Percentiles rank a stretch among this genome's conserved stretches.
phyloP scores from a whole-genome alignment of 2,113 vertebrate species.

The Holacanthus passer region DNA sequence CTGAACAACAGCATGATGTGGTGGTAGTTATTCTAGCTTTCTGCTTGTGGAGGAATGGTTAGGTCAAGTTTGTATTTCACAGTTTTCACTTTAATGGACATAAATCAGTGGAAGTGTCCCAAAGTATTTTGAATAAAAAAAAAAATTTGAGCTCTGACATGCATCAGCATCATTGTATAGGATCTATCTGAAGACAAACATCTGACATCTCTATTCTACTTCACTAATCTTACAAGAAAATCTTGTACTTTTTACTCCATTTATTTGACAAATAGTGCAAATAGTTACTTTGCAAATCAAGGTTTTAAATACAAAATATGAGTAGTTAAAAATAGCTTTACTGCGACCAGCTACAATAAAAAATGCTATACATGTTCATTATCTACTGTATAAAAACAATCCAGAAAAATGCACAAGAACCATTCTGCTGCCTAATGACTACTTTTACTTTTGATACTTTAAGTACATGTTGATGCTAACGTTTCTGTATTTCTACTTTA shows the following conservation, averaged over 20 bases:
- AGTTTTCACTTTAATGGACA: slow-evolving; percentile 32
- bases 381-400: neutral
- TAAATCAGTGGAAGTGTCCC: neutral
- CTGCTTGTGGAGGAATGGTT: neutral
- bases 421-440: neutral
- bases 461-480: neutral
- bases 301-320: neutral
- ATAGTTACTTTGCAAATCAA: neutral
- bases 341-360: neutral
- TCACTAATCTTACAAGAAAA: neutral
- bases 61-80: neutral
- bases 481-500: neutral
- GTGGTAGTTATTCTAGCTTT: neutral
- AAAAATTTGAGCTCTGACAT: slow-evolving; percentile 2
- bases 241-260: neutral
- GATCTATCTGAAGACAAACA: neutral
- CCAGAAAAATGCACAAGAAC: too few species aligned
- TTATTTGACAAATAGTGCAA: neutral
- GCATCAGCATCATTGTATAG: neutral
- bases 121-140: slow-evolving; percentile 64
- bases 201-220: neutral
- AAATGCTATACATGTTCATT: neutral
- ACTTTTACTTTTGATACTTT: neutral
- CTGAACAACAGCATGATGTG: neutral
- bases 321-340: neutral